Conservation (phyloP, 2,113 vertebrate species). For the Circaetus gallicus region DNA sequence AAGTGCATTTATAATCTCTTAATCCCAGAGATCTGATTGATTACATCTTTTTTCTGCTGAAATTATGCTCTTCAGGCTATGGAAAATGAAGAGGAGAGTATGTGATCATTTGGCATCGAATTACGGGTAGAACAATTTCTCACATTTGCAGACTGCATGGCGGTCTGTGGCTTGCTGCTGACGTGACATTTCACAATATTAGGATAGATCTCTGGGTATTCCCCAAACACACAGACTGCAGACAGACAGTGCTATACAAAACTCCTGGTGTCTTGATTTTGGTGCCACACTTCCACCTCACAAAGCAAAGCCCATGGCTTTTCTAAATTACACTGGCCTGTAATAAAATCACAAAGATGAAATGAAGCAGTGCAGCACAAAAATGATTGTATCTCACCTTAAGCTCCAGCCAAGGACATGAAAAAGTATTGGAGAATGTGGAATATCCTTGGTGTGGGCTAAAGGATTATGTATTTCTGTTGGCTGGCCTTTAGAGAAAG, state of each 20-base stretch:
- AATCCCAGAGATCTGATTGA: neutral
- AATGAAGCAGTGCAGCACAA: constrained; percentile 12
- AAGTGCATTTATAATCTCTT: neutral
- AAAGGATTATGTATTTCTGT: constrained; percentile 33
- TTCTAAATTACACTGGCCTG: constrained; percentile 18
- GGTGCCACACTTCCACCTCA: neutral
- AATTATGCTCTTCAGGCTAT: neutral
- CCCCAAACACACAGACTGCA: constrained; percentile 6
- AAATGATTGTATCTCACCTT: constrained; percentile 40
- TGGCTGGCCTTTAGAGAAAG: constrained; percentile 59
- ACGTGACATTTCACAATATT: constrained; percentile 32
- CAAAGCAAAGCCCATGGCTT: neutral
- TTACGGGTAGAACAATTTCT: neutral
- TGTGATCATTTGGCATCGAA: constrained; percentile 1
- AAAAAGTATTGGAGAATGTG: neutral
- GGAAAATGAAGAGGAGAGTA: neutral
- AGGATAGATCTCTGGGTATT: neutral
- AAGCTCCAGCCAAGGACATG: constrained; percentile 43
- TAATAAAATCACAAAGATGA: constrained; percentile 49
- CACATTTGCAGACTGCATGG: neutral
- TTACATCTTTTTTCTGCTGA: constrained; percentile 1
- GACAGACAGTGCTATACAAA: neutral
- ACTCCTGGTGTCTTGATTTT: neutral
- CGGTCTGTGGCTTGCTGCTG: neutral
- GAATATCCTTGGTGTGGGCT: constrained; percentile 40